Percentiles rank a stretch among this genome's conserved stretches.
Evolutionary conservation across 2,797 vertebrate genomes (phyloP).

Genomic region (Hypotaenidia philippensis): DNA sequence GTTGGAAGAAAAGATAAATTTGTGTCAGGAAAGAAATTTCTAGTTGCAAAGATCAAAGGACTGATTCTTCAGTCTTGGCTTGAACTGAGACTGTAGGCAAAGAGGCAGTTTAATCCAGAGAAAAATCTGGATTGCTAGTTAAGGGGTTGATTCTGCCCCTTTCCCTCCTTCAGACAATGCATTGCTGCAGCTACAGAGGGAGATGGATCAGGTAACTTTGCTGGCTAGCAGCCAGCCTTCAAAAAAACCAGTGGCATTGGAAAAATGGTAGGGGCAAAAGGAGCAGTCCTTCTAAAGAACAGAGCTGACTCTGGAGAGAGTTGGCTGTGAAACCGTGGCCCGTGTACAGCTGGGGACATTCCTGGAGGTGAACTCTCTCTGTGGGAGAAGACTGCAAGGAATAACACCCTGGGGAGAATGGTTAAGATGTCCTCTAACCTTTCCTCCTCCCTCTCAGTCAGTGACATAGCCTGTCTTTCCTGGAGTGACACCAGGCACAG

Average conservation of each 20-base stretch:
- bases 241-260: background rate
- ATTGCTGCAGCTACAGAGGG: background rate
- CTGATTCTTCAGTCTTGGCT: background rate
- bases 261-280: background rate
- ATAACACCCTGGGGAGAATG: background rate
- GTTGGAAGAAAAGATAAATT: background rate
- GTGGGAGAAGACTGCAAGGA: background rate
- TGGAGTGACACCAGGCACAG: background rate
- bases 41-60: background rate
- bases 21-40: background rate
- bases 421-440: background rate
- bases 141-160: background rate
- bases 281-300: fast-evolving
- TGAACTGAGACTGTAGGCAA: background rate
- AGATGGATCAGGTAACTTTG: background rate
- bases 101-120: background rate
- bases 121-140: background rate
- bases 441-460: background rate
- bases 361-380: background rate
- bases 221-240: background rate
- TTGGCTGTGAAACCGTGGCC: background rate
- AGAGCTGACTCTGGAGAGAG: background rate
- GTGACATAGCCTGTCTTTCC: background rate
- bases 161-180: background rate
- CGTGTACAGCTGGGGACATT: fast-evolving